Evolutionary conservation across 2,113 vertebrate genomes (phyloP).

Genomic region (Phrynosoma blainvillii): DNA sequence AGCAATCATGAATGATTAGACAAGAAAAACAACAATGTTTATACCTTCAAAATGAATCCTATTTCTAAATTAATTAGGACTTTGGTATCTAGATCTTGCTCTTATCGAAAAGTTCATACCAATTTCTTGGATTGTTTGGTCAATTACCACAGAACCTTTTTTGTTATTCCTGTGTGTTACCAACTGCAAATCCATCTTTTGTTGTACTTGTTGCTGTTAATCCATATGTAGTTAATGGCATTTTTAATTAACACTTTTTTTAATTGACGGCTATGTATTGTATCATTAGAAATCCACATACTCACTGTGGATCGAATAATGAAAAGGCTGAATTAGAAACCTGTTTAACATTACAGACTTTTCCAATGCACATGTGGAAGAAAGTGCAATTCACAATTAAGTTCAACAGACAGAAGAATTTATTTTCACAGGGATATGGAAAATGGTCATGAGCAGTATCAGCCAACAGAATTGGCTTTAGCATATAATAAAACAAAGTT

Average conservation of each 20-base stretch:
- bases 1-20: constrained; percentile 61
- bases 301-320: background rate
- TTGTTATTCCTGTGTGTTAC: constrained; percentile 54
- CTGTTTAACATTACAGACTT: background rate
- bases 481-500: background rate
- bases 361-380: background rate
- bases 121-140: too few relatives aligned
- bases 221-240: background rate
- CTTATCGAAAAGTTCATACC: constrained; percentile 41
- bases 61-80: constrained; percentile 64
- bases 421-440: background rate
- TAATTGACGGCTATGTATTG: background rate
- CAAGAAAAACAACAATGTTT: constrained; percentile 61
- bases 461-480: background rate
- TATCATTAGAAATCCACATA: background rate
- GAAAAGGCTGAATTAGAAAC: background rate
- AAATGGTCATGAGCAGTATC: background rate
- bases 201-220: too few relatives aligned
- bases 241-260: constrained; percentile 22
- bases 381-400: background rate
- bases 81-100: constrained; percentile 52
- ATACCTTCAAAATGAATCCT: constrained; percentile 68
- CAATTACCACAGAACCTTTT: constrained; percentile 41
- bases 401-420: background rate
- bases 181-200: constrained; percentile 37